Evolutionary conservation across 2,113 vertebrate species (phyloP), one percentile per base, ranked within the genome.

Genomic region (Callaeas wilsoni): DNA sequence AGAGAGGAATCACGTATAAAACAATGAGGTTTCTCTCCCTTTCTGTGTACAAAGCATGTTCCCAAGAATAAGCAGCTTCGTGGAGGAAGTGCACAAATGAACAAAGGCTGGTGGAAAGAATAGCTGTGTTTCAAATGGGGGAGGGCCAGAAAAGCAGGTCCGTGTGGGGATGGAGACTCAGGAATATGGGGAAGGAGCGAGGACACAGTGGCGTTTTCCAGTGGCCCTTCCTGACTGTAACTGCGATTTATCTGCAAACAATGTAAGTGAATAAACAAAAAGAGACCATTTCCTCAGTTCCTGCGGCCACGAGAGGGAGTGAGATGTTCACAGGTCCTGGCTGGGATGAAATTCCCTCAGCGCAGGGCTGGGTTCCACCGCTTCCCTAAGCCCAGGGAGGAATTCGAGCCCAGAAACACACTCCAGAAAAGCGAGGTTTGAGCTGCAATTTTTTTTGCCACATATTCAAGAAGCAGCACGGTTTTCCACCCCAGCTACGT

Each of bases 291-390:
- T 17, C 22, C 29, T 1, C 4, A 4, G 44, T 8, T 2, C 11
- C 13, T 33, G 55, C 42, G 41, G 67, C 94, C 98, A 92, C 89
- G 3, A 95, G 97, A 94, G 89, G 94, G 89, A 89, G 92, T 5
- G 16, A 25, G 26, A 35, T 2, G 32, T 67, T 77, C 78, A 35
- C 56, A 27, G 88, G 63, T 44, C 37, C 23, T 3, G 57, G 3
- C 3, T 6, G 64, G 8, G 21, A 35, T 37, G 17, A 47, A 29
- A 47, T 4, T n/a, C 35, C 1, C 9, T 47, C 29, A 0, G 20
- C 25, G 37, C 67, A 19, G 75, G 57, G 57, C 74, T 57, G 82
- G 73, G 7, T 78, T 41, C 44, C 35, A 2, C 15, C 1, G 0
- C 42, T 57, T 32, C 23, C 23, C 56, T 11, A 1, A 2, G 7